These are phyloP conservation scores for Jordanella pulchra DNA, from an alignment of 2,797 vertebrate genomes.

Conservation along the genomic window DNA sequence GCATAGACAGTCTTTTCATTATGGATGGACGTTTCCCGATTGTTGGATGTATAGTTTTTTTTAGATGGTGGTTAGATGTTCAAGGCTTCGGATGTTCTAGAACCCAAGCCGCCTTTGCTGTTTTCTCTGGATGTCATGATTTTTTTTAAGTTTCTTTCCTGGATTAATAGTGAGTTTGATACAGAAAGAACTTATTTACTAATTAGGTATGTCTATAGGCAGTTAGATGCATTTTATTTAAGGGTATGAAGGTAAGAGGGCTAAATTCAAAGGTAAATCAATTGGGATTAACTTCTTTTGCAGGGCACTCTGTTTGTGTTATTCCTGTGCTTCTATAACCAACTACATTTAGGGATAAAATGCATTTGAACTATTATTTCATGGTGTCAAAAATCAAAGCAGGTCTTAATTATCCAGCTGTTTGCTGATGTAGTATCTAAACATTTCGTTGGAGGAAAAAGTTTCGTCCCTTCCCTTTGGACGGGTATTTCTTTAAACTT, in stretches of 20 bases:
- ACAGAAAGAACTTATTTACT: background rate
- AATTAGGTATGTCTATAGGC: background rate
- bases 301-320: background rate
- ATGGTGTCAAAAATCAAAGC: conserved; percentile 11
- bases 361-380: conserved; percentile 5
- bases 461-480: background rate
- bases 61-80: too few relatives aligned
- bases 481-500: background rate
- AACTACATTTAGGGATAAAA: conserved; percentile 7
- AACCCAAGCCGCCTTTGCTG: too few relatives aligned
- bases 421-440: background rate
- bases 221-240: background rate
- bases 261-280: background rate
- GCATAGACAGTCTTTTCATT: too few relatives aligned
- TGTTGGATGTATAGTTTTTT: too few relatives aligned
- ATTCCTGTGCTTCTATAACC: conserved; percentile 36
- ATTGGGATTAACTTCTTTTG: background rate
- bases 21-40: too few relatives aligned
- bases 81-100: too few relatives aligned
- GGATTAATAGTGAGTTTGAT: background rate
- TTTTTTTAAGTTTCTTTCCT: background rate
- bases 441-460: conserved; percentile 13
- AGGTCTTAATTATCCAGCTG: conserved; percentile 2
- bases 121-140: too few relatives aligned
- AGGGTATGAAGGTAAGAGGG: background rate